Conservation (phyloP, 1,140 invertebrate genomes). For the Lucilia sericata region DNA sequence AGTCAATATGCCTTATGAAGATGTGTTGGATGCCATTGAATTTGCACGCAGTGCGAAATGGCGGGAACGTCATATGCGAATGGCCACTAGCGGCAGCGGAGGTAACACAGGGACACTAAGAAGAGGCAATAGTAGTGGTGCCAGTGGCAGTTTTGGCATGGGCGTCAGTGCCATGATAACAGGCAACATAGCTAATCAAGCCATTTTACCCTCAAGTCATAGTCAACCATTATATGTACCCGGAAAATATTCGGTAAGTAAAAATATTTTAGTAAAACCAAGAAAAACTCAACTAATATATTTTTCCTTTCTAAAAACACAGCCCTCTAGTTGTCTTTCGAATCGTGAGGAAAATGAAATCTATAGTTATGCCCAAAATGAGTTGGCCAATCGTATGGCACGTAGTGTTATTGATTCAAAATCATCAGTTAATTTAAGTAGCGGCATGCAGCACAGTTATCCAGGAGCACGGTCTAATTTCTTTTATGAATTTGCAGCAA, state of each 20-base stretch:
- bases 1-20: slow-evolving; percentile 88
- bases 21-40: slow-evolving; percentile 79
- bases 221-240: slow-evolving; percentile 86
- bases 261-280: not conserved
- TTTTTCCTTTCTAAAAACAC: slow-evolving; percentile 47
- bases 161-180: slow-evolving; percentile 45
- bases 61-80: slow-evolving; percentile 75
- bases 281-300: not conserved
- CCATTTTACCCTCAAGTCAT: slow-evolving; percentile 67
- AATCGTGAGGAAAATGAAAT: slow-evolving; percentile 94
- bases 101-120: slow-evolving; percentile 29
- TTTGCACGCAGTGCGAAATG: slow-evolving; percentile 75
- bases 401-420: slow-evolving; percentile 66
- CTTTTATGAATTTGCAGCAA: slow-evolving; percentile 68
- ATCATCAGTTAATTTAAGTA: slow-evolving; percentile 64
- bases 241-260: slow-evolving; percentile 84
- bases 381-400: slow-evolving; percentile 66
- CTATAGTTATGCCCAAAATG: slow-evolving; percentile 79
- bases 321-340: slow-evolving; percentile 91
- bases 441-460: slow-evolving; percentile 66
- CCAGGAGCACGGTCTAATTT: slow-evolving; percentile 64
- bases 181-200: slow-evolving; percentile 63
- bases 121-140: slow-evolving; percentile 42
- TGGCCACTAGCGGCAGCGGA: slow-evolving; percentile 49
- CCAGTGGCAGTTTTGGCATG: slow-evolving; percentile 38